phyloP scores from a whole-genome alignment of 2,113 vertebrate species.

The Danionella cerebrum region DNA sequence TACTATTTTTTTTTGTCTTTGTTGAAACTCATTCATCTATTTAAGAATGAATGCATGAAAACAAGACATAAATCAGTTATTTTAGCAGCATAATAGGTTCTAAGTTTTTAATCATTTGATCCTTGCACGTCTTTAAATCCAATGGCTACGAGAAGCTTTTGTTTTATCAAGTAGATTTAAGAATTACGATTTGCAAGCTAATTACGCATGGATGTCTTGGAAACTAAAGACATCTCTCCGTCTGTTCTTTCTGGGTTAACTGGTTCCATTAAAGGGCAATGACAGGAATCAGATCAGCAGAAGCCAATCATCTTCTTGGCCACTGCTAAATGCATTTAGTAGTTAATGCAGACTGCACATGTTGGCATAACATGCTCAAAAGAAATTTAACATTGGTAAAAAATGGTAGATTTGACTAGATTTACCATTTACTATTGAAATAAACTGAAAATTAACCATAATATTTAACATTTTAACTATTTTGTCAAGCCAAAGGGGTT shows the following conservation, averaged over 20 bases:
- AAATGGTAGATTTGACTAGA: too few species aligned
- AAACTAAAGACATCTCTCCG: background rate
- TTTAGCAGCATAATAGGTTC: too few species aligned
- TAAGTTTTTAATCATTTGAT: too few species aligned
- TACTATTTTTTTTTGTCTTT: background rate
- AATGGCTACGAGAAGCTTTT: background rate
- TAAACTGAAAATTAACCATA: too few species aligned
- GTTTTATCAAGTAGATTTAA: background rate
- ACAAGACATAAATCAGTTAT: too few species aligned
- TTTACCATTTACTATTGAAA: too few species aligned
- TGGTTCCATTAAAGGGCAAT: background rate
- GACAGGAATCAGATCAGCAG: background rate
- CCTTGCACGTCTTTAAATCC: background rate
- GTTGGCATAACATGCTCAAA: background rate
- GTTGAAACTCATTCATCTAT: background rate
- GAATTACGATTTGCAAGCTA: background rate
- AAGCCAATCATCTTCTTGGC: background rate
- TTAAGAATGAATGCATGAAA: too few species aligned
- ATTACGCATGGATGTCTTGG: background rate
- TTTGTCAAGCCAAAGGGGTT: too few species aligned
- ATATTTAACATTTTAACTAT: too few species aligned
- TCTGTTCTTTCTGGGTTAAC: background rate
- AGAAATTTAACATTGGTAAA: background rate
- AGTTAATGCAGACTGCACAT: background rate
- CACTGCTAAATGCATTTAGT: background rate